Conservation (phyloP, 2,888 invertebrate genomes). For the Drosophila siamana region DNA sequence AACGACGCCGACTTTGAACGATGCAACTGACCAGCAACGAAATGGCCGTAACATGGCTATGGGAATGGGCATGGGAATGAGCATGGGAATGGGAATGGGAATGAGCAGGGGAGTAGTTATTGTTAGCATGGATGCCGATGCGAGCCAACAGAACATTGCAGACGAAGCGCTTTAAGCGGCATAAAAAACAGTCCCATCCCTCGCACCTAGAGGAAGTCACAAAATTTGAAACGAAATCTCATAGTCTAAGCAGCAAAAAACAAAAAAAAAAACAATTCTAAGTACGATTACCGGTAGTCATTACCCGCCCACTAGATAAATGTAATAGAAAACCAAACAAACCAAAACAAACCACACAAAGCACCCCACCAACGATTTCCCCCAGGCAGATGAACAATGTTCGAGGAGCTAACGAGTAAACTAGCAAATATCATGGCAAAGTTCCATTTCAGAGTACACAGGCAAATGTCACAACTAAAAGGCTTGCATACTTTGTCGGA, state of each 20-base stretch:
- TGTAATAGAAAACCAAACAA: constrained; percentile 27
- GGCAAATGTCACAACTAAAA: background rate
- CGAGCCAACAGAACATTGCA: constrained; percentile 71
- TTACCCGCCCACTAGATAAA: constrained; percentile 20
- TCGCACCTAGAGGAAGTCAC: constrained; percentile 24
- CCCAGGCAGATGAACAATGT: constrained; percentile 13
- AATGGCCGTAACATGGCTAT: constrained; percentile 41
- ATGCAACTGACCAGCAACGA: constrained; percentile 34
- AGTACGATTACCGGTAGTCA: constrained; percentile 3
- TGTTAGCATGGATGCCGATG: constrained; percentile 71
- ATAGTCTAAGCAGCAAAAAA: constrained; percentile 58
- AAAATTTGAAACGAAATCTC: constrained; percentile 61
- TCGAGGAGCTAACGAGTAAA: constrained; percentile 10
- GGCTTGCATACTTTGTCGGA: background rate
- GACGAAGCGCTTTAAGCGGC: constrained; percentile 82
- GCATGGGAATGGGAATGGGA: constrained; percentile 44
- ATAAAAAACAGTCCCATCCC: background rate
- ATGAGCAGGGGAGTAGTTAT: constrained; percentile 59
- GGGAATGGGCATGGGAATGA: constrained; percentile 34
- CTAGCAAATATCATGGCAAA: constrained; percentile 21
- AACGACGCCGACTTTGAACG: constrained; percentile 42
- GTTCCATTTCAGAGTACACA: constrained; percentile 11
- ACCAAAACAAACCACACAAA: constrained; percentile 39
- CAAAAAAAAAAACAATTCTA: constrained; percentile 1
- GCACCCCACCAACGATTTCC: constrained; percentile 46